A percentile compares a stretch with the other conserved stretches of the same genome.
Evolutionary conservation across 2,113 vertebrate species (phyloP).

Genomic region (human): GRCh38 chr7:91976501-91977000

Average conservation of each 20-base stretch:
- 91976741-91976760: neutral
- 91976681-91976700: neutral
- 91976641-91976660: neutral
- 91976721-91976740: neutral
- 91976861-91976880: neutral
- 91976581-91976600: neutral
- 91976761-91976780: neutral
- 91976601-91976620: neutral
- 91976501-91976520: too few relatives aligned
- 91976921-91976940: slow-evolving; percentile 36
- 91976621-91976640: neutral
- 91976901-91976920: neutral
- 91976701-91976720: neutral
- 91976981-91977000: too few relatives aligned
- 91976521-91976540: neutral
- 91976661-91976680: neutral
- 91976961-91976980: too few relatives aligned
- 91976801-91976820: slow-evolving; percentile 17
- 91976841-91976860: neutral
- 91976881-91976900: neutral
- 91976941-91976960: slow-evolving; percentile 29
- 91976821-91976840: neutral
- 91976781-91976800: slow-evolving; percentile 27
- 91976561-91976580: neutral
- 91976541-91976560: neutral